These are phyloP conservation scores for Drosophila kurseongensis DNA, from an alignment of 1,140 invertebrate genomes.

Conservation along the genomic window DNA sequence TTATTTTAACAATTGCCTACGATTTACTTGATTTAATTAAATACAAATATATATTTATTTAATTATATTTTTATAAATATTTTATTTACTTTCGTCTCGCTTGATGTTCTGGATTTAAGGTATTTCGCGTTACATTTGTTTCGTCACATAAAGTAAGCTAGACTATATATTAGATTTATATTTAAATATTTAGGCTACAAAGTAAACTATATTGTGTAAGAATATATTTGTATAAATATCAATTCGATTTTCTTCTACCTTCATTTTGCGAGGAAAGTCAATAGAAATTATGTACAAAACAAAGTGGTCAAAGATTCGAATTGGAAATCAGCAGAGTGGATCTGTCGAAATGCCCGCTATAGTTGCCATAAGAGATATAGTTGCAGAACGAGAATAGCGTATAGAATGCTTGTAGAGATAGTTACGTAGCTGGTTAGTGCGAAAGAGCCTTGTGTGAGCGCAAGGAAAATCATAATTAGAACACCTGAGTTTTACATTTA, in stretches of 20 bases:
- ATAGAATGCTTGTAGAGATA: constrained; percentile 42
- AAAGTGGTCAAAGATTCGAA: constrained; percentile 54
- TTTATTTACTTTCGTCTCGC: constrained; percentile 46
- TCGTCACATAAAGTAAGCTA: constrained; percentile 67
- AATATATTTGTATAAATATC: constrained; percentile 51
- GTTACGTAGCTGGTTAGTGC: constrained; percentile 31
- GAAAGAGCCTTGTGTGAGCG: constrained; percentile 42
- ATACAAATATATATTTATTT: constrained; percentile 55
- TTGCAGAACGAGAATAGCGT: constrained; percentile 22
- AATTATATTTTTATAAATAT: constrained; percentile 21
- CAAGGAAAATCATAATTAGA: constrained; percentile 69
- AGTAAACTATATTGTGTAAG: constrained; percentile 49
- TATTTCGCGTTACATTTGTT: constrained; percentile 59
- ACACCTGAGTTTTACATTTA: constrained; percentile 73
- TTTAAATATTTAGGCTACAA: constrained; percentile 64
- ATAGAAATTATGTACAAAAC: constrained; percentile 71
- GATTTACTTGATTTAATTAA: constrained; percentile 52
- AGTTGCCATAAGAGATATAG: constrained; percentile 6
- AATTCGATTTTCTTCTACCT: constrained; percentile 46
- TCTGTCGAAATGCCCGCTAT: constrained; percentile 11
- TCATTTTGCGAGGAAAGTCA: constrained; percentile 55
- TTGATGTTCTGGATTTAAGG: constrained; percentile 62
- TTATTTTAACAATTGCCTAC: constrained; percentile 76
- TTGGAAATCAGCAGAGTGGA: constrained; percentile 35
- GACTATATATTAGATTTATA: constrained; percentile 52